These are phyloP conservation scores for Globodera rostochiensis DNA, from an alignment of 1,140 invertebrate genomes.

Conservation along the genomic window DNA sequence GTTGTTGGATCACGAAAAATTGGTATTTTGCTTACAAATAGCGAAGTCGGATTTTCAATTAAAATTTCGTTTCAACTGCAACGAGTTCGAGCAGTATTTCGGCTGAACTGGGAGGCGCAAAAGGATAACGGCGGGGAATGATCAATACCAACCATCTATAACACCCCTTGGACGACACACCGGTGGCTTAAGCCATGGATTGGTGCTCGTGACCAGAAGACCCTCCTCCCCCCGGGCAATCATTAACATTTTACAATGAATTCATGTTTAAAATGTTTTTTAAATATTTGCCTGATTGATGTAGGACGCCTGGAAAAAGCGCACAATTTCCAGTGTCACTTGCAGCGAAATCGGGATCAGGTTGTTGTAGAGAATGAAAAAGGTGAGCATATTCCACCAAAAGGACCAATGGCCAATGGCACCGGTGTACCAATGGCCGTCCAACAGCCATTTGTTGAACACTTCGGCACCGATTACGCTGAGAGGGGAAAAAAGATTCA, in stretches of 20 bases:
- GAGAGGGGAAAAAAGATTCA: neutral
- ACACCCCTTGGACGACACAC: too few species aligned
- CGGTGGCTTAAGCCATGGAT: too few species aligned
- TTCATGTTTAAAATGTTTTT: neutral
- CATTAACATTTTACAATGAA: neutral
- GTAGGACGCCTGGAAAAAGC: slow-evolving; percentile 82
- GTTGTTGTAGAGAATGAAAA: slow-evolving; percentile 99
- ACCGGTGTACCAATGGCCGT: slow-evolving; percentile 41
- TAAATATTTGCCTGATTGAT: slow-evolving; percentile 75
- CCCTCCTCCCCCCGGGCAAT: too few species aligned
- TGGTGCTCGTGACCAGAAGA: too few species aligned
- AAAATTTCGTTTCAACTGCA: too few species aligned
- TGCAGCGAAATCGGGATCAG: slow-evolving; percentile 97
- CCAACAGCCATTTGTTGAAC: slow-evolving; percentile 71
- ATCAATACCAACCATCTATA: too few species aligned
- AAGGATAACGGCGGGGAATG: too few species aligned
- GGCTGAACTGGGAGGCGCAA: too few species aligned
- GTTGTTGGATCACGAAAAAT: too few species aligned
- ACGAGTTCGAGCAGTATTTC: too few species aligned
- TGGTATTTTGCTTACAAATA: too few species aligned
- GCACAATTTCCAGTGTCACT: slow-evolving; percentile 95
- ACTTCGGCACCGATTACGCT: slow-evolving; percentile 84
- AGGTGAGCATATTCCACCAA: slow-evolving; percentile 92
- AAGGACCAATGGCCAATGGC: slow-evolving; percentile 74
- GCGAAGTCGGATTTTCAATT: too few species aligned